Evolutionary conservation across 2,888 invertebrate genomes (phyloP).

Genomic region (Drosophila ezoana): DNA sequence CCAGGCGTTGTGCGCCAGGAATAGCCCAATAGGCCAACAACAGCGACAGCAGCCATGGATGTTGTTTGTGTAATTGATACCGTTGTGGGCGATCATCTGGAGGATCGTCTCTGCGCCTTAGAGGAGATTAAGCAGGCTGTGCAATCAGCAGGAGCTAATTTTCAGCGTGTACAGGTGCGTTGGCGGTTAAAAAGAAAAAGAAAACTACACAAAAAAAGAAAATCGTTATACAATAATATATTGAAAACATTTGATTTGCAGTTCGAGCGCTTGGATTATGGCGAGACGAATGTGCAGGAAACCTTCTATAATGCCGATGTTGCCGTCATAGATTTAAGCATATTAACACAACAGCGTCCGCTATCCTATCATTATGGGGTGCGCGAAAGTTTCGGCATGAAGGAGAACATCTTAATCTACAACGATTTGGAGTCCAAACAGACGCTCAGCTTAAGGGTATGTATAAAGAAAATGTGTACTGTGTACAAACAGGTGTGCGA

Average conservation of each 20-base stretch:
- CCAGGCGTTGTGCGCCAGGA: slow-evolving; percentile 52
- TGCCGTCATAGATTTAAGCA: slow-evolving; percentile 96
- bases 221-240: slow-evolving; percentile 56
- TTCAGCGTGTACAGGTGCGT: slow-evolving; percentile 92
- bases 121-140: slow-evolving; percentile 94
- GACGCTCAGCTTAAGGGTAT: slow-evolving; percentile 94
- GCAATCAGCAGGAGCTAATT: slow-evolving; percentile 90
- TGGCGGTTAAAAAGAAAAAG: slow-evolving; percentile 16
- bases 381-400: slow-evolving; percentile 98
- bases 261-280: slow-evolving; percentile 99
- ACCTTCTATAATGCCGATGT: slow-evolving; percentile 99
- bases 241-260: slow-evolving; percentile 81
- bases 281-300: slow-evolving; percentile 97
- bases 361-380: slow-evolving; percentile 98
- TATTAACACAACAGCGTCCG: slow-evolving; percentile 96
- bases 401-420: slow-evolving; percentile 94
- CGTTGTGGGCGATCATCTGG: slow-evolving; percentile 89
- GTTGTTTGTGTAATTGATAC: slow-evolving; percentile 94
- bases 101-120: slow-evolving; percentile 91
- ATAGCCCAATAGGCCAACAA: slow-evolving; percentile 46
- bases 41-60: slow-evolving; percentile 87
- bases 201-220: neutral
- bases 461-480: slow-evolving; percentile 33
- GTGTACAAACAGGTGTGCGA: slow-evolving; percentile 39
- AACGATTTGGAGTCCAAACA: slow-evolving; percentile 96